These are phyloP conservation scores for Pelmatolapia mariae DNA, from an alignment of 2,113 vertebrate genomes.

Conservation along the genomic window DNA sequence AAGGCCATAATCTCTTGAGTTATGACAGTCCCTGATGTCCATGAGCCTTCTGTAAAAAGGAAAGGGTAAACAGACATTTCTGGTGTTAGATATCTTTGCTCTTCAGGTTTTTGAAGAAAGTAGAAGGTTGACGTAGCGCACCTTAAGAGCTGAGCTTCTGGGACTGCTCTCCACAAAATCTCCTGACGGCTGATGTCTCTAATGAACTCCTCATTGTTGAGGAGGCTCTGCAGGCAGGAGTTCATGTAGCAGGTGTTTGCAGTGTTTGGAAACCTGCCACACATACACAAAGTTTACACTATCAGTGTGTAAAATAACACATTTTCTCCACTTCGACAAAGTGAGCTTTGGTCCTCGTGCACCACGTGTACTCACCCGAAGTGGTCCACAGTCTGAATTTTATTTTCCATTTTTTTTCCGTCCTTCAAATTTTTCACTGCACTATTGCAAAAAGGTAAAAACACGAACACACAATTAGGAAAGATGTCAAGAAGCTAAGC, in stretches of 20 bases:
- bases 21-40: rapidly evolving
- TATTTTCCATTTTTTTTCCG: rapidly evolving
- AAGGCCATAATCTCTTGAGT: rapidly evolving
- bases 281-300: not conserved
- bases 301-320: not conserved
- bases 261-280: not conserved
- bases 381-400: not conserved
- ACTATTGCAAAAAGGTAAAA: not conserved
- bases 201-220: not conserved
- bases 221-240: not conserved
- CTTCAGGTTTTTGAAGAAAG: no score
- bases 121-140: no score
- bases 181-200: no score
- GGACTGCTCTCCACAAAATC: no score
- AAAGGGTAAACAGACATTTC: not conserved
- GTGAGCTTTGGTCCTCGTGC: not conserved
- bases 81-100: not conserved
- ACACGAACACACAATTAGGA: not conserved
- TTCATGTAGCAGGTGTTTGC: not conserved
- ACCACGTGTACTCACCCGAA: not conserved
- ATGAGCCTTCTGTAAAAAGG: not conserved
- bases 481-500: not conserved
- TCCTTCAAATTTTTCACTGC: not conserved
- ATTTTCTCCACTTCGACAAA: not conserved
- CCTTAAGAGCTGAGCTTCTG: no score